Evolutionary conservation across 2,797 vertebrate species (phyloP), one percentile per base, ranked within the genome.

Genomic region (Staurois parvus): DNA sequence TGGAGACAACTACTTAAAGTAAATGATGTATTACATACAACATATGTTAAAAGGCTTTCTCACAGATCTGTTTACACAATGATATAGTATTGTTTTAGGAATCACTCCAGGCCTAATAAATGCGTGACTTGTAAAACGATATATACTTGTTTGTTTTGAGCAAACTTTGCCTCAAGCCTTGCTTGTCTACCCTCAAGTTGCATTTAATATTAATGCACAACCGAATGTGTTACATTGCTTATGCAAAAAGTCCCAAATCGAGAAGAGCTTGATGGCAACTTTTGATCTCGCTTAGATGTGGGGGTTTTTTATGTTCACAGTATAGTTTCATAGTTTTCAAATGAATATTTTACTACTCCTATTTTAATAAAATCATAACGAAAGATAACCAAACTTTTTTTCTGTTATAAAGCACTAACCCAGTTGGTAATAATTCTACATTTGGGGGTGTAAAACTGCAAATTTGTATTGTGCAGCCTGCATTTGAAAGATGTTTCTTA

Each of bases 161-260:
- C 45, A 87, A 85, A 85, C 79, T 73, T 84, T 87, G 83, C 82
- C 82, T 84, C 40, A 40, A 76, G 82, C 79, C 15, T 72, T 73
- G 19, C 73, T 84, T 82, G 82, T 85, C 69, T 87, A 72, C 85
- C 85, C 81, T 84, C 42, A 29, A 87, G 85, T 42, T 77, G 72
- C 62, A 79, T 87, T 78, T 84, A 84, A 75, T 83, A 87, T 87
- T 87, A 68, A 87, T 87, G 81, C 24, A 24, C 28, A 52, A 11
- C 73, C 37, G 26, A 70, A 68, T 64, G 40, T 30, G 30, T 73
- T 69, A 42, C 75, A 34, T 64, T 78, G 24, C 37, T 78, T 68
- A 79, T 79, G 64, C 52, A 56, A 70, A 82, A 67, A 79, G 42
- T 56, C 80, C 68, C 72, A 83, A 83, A 87, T 24, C 69, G 26